Evolutionary conservation across 2,797 vertebrate genomes (phyloP), one percentile per base, ranked within the genome.

Genomic region (Periophthalmus magnuspinnatus): DNA sequence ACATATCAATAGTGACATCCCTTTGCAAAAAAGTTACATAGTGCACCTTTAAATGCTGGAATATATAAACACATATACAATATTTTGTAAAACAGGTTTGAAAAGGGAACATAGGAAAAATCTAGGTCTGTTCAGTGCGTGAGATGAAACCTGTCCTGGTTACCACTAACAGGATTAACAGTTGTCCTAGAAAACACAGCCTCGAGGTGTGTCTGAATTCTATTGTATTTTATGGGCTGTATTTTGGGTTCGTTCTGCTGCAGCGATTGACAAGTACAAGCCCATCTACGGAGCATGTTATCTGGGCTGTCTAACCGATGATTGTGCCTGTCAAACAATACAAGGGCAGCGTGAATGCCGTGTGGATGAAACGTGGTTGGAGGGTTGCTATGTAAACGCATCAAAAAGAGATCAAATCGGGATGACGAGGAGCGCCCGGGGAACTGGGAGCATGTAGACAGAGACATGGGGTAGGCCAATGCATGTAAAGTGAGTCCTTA

Each of bases 341-440:
- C 69, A 78, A 82, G 79, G 85, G 72, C 67, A 56, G 67, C 36
- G 38, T 78, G 68, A 86, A 75, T 75, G 81, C 75, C 65, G 16
- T 32, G 2, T 32, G 67, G 54, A 67, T 55, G 66, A 36, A 38
- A 24, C 10, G 59, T 45, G 33, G 69, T 69, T 79, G 41, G 13
- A 38, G 36, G 32, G 55, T 60, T 61, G 28, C 70, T 73, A 75
- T 68, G 66, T 69, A 67, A 78, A 82, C 64, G 81, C 66, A 21
- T 61, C 59, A 61, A 61, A 61, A 61, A 57, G 63, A 72, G 80
- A 73, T 76, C 34, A 41, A 77, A 81, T 70, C 60, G 76, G 56
- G 33, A 61, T 61, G 59, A 76, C 50, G 10, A 61, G 34, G 33
- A 38, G 17, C 59, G 59, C 59, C 32, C 34, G 59, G 59, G 59